phyloP scores from a whole-genome alignment of 2,113 vertebrate genomes.

The Gadus macrocephalus region DNA sequence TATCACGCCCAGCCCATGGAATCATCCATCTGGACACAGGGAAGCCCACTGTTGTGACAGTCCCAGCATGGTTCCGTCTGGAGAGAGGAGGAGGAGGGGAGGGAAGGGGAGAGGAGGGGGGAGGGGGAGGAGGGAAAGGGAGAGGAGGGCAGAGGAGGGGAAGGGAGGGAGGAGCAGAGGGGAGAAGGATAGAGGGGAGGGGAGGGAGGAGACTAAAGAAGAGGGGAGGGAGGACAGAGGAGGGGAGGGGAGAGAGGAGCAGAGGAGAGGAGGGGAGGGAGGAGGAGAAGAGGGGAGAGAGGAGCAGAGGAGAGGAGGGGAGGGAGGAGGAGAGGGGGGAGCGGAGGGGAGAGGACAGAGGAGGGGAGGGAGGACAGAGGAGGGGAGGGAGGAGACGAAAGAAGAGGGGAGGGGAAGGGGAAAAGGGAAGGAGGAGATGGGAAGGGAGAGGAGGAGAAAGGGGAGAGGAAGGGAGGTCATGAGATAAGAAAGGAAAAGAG shows the following conservation, averaged over 20 bases:
- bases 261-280: not conserved
- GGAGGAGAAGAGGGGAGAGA: not conserved
- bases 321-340: not conserved
- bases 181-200: not conserved
- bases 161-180: not conserved
- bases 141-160: not conserved
- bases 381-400: not conserved
- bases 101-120: not conserved
- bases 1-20: conserved; percentile 14
- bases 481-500: too few relatives aligned
- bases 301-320: not conserved
- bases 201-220: not conserved
- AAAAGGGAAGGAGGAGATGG: too few relatives aligned
- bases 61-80: conserved; percentile 58
- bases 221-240: not conserved
- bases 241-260: not conserved
- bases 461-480: too few relatives aligned
- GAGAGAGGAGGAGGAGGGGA: conserved; percentile 25
- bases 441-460: too few relatives aligned
- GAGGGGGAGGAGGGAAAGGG: not conserved
- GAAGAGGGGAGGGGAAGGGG: not conserved
- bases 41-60: conserved; percentile 65
- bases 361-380: not conserved
- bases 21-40: conserved; percentile 64
- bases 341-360: not conserved